These are phyloP conservation scores for Lerema accius DNA, from an alignment of 1,140 invertebrate genomes.

Conservation along the genomic window DNA sequence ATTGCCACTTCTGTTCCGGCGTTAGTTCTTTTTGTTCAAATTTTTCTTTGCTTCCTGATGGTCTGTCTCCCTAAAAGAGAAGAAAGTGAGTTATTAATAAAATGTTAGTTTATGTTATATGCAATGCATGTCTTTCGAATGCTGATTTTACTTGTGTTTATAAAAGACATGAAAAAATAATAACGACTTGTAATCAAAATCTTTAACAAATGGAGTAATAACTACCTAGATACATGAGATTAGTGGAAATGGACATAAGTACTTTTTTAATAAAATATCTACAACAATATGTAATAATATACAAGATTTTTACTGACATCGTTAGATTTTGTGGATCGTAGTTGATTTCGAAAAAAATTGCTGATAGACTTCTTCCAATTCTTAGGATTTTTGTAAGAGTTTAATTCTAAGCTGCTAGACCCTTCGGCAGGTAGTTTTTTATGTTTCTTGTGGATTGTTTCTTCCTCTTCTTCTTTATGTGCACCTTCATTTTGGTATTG, in stretches of 20 bases:
- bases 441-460: slow-evolving; percentile 49
- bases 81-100: no score
- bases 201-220: no score
- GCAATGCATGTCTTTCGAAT: no score
- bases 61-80: slow-evolving; percentile 62
- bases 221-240: no score
- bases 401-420: slow-evolving; percentile 55
- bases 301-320: slow-evolving; percentile 55
- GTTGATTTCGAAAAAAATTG: slow-evolving; percentile 71
- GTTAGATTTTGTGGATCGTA: slow-evolving; percentile 70
- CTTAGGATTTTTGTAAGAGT: slow-evolving; percentile 65
- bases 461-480: slow-evolving; percentile 56
- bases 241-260: no score
- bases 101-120: no score
- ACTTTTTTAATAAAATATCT: slow-evolving; percentile 6
- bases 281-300: background rate
- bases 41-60: slow-evolving; percentile 61
- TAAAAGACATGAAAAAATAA: no score
- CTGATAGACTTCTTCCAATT: slow-evolving; percentile 75
- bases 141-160: no score
- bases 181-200: no score
- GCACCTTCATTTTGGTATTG: slow-evolving; percentile 50
- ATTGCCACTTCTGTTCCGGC: slow-evolving; percentile 76
- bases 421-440: slow-evolving; percentile 59
- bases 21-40: slow-evolving; percentile 65